Evolutionary conservation across 2,888 invertebrate species (phyloP), one percentile per base, ranked within the genome.

Genomic region (Yponomeuta sedellus): DNA sequence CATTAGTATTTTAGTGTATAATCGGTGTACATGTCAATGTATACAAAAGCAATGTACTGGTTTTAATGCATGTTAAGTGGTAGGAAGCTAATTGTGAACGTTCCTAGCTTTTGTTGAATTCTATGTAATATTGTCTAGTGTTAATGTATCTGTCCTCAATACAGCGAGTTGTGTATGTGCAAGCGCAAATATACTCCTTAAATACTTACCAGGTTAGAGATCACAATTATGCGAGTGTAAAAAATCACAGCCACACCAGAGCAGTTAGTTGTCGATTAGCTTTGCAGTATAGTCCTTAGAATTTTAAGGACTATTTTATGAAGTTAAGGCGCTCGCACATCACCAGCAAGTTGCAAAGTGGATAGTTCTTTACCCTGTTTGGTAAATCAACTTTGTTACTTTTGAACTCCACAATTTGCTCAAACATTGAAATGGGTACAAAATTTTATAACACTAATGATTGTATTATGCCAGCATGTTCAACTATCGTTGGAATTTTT

Each of bases 11-110:
- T 52, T 52, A 52, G 44, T 52, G 44, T 52, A 52, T 52, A 52
- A 52, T 83, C 79, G 79, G 80, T 85, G 81, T 83, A 82, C 78
- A 79, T 81, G 76, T 83, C 82, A 70, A 71, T 71, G 75, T 75
- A 71, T 58, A 22, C 20, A 58, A 12, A 28, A 61, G 4, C 61
- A 34, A 34, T 61, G 25, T 34, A 61, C 61, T 34, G 34, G 28
- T 61, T 34, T 28, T 61, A 34, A 28, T 61, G 61, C 61, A 28
- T 61, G 61, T 61, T 73, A 71, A 73, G 70, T 72, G 58, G 74
- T 82, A 80, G 80, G 73, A 74, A 68, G 71, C 76, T 77, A 76
- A 77, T 79, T 81, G 73, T 81, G 72, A 73, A 82, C 82, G 85
- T 88, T 87, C 85, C 82, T 87, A 86, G 82, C 71, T 80, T 74